Evolutionary conservation across 1,140 invertebrate genomes (phyloP).

Genomic region (Ditylenchus dipsaci): DNA sequence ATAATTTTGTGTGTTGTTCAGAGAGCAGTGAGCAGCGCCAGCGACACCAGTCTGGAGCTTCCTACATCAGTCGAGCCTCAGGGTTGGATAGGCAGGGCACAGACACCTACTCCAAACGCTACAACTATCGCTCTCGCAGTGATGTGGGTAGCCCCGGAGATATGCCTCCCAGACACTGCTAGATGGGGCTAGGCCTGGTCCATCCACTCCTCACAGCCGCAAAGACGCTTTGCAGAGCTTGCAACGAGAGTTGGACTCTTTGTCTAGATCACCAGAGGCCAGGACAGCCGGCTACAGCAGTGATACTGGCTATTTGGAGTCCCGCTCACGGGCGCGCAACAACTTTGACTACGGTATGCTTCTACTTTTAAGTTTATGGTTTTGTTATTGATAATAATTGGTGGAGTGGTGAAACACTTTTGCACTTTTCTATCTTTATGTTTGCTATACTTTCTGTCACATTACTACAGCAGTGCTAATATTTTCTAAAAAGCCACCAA

Average conservation of each 20-base stretch:
- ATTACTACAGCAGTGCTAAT: no score
- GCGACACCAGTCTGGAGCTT: slow-evolving; percentile 49
- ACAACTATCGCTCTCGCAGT: slow-evolving; percentile 57
- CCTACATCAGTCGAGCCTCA: slow-evolving; percentile 44
- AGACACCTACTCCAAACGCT: slow-evolving; percentile 47
- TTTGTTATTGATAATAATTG: no score
- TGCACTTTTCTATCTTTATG: no score
- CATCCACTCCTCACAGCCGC: slow-evolving; percentile 43
- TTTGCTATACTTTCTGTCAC: no score
- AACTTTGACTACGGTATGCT: slow-evolving; percentile 32
- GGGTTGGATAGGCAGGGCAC: slow-evolving; percentile 39
- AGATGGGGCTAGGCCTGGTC: slow-evolving; percentile 53
- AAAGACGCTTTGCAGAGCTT: slow-evolving; percentile 51
- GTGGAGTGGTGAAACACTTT: no score
- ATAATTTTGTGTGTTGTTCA: slow-evolving; percentile 21
- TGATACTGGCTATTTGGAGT: slow-evolving; percentile 45
- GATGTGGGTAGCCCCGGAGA: slow-evolving; percentile 52
- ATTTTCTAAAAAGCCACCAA: no score
- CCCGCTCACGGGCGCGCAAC: slow-evolving; percentile 9
- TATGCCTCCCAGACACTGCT: slow-evolving; percentile 56
- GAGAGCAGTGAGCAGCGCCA: slow-evolving; percentile 35
- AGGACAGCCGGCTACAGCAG: slow-evolving; percentile 42
- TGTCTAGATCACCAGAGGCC: slow-evolving; percentile 51
- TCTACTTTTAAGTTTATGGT: no score
- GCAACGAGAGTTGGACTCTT: slow-evolving; percentile 54